A percentile compares a stretch with the other conserved stretches of the same genome.
These are phyloP conservation scores for Pseudomugil gertrudae DNA, from an alignment of 2,797 vertebrate genomes.

Conservation along the genomic window DNA sequence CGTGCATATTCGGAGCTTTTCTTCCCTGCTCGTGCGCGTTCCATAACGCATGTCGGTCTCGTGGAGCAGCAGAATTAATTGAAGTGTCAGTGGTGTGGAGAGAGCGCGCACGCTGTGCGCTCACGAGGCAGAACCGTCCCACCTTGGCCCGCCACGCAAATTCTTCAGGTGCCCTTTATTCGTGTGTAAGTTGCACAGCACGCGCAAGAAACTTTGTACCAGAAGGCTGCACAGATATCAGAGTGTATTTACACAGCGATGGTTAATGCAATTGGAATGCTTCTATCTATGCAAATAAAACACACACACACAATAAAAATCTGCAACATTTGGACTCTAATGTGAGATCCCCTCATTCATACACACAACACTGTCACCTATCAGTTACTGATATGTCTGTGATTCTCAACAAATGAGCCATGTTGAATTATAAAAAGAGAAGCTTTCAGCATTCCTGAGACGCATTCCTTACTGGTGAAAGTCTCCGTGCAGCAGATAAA, in stretches of 20 bases:
- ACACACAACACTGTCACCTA: background rate
- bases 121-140: constrained; percentile 70
- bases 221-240: background rate
- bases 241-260: background rate
- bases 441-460: constrained; percentile 7
- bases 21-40: constrained; percentile 38
- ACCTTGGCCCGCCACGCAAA: constrained; percentile 45
- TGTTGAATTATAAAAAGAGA: background rate
- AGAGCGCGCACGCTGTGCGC: constrained; percentile 43
- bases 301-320: background rate
- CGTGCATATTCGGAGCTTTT: constrained; percentile 60
- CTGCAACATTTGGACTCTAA: background rate
- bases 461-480: background rate
- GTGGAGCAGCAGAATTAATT: constrained; percentile 45
- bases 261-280: background rate
- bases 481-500: constrained; percentile 24
- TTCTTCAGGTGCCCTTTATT: constrained; percentile 68
- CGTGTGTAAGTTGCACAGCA: constrained; percentile 3
- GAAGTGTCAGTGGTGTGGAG: constrained; percentile 30
- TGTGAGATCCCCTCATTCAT: background rate
- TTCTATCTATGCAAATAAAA: background rate
- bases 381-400: background rate
- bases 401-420: background rate
- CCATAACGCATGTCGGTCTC: constrained; percentile 37
- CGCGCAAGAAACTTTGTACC: constrained; percentile 25